Percentiles rank a stretch among this genome's conserved stretches.
Evolutionary conservation across 2,888 invertebrate genomes (phyloP).

Genomic region (Lochmaea capreae): DNA sequence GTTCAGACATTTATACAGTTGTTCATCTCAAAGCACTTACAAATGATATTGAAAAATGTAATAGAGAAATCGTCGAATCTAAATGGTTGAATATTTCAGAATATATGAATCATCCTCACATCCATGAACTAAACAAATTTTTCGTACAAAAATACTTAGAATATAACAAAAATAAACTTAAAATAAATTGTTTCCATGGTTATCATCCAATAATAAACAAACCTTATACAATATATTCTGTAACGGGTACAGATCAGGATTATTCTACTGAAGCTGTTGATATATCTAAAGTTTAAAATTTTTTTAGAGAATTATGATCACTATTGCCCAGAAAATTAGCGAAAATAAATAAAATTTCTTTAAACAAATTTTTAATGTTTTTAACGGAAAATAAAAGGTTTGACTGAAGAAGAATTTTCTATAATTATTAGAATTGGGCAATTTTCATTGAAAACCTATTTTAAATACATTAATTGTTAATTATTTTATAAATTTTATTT

Average conservation of each 20-base stretch:
- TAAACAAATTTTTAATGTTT: no score
- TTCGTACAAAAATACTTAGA: slow-evolving; percentile 77
- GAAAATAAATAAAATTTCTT: no score
- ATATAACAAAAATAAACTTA: slow-evolving; percentile 72
- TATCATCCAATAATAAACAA: slow-evolving; percentile 67
- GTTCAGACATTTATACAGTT: slow-evolving; percentile 89
- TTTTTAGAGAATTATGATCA: neutral
- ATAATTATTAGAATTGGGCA: no score
- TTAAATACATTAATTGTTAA: no score
- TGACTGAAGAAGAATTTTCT: no score
- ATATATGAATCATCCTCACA: slow-evolving; percentile 77
- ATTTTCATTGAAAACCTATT: no score
- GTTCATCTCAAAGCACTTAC: slow-evolving; percentile 77
- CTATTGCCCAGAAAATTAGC: no score
- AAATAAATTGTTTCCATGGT: slow-evolving; percentile 70
- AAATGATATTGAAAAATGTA: slow-evolving; percentile 74
- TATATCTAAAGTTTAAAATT: neutral
- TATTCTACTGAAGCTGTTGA: slow-evolving; percentile 9
- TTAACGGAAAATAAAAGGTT: no score
- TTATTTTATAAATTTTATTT: no score
- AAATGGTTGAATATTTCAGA: slow-evolving; percentile 86
- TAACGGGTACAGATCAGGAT: slow-evolving; percentile 43
- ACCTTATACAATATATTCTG: slow-evolving; percentile 64
- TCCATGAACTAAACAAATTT: slow-evolving; percentile 77
- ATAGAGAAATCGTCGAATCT: slow-evolving; percentile 81